Base-by-base conservation (phyloP, 2,888 invertebrate genomes). In the Taphrorychus bicolor region DNA sequence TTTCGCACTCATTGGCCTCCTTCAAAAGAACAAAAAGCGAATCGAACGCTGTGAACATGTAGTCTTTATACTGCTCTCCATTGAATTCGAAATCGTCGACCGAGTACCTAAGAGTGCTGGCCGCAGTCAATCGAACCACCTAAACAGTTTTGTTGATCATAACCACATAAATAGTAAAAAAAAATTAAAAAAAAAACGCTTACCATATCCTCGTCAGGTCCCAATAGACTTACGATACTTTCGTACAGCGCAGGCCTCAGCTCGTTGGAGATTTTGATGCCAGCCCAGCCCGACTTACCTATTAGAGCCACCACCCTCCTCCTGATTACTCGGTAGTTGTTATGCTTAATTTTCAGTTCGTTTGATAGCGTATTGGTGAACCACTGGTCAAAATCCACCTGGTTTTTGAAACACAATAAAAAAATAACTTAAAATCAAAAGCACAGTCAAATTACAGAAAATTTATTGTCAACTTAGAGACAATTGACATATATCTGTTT, bases 1-100 rank as follows among this genome's bases (percentile, higher is more conserved):
- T 95, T 81, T 97, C 97, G 83, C 95, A 95, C 83, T 96, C 95
- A 72, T 89, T 87, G 0, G 93, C 92, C 80, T 95, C 94, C 79
- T 94, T 93, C 75, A 98, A 84, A 72, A 98, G 85, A 66, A 88
- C 86, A 82, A 95, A 96, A 9, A 97, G 85, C 59, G 92, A 86
- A 64, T 89, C 87, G 77, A 96, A 94, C 2, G 90, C 87, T 21
- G 90, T 86, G 66, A 93, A 90, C 70, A 95, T 86, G 81, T 89
- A 96, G 17, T 94, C 93, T 70, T 91, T 85, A 81, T 97, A 97
- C 78, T 93, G 90, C 70, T 94, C 92, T 0, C 90, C 87, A 76
- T 91, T 90, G 83, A 97, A 98, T 78, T 95, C 94, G 84, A 97
- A 97, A 82, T 96, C 96, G 76, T 97, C 95, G 40, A 97, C 89